phyloP scores from a whole-genome alignment of 2,113 vertebrate species.

The Colinus virginianus region DNA sequence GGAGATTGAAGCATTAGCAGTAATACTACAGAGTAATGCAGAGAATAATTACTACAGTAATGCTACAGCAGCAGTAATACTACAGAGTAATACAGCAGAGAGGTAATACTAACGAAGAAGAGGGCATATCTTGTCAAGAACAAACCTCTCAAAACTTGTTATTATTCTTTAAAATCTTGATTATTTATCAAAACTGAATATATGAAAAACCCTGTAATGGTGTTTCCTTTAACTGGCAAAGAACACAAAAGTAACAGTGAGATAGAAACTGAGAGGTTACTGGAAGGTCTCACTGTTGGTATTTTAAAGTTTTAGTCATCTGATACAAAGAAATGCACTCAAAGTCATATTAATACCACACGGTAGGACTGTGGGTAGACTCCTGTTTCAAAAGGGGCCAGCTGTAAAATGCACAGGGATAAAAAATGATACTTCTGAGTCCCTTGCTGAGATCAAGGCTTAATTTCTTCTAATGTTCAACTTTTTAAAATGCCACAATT shows the following conservation, averaged over 20 bases:
- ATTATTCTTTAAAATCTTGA: neutral
- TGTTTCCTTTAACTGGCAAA: neutral
- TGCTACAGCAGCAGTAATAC: neutral
- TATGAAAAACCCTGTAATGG: neutral
- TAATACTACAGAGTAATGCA: neutral
- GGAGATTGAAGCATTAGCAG: neutral
- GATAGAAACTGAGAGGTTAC: neutral
- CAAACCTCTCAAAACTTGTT: neutral
- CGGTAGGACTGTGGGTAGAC: neutral
- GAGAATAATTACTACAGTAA: too few relatives aligned
- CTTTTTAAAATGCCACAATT: neutral
- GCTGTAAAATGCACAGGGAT: neutral
- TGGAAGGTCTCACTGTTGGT: neutral
- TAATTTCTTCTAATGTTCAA: neutral
- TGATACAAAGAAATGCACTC: neutral
- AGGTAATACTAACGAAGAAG: neutral
- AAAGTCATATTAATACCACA: neutral
- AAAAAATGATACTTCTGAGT: neutral
- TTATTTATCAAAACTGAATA: neutral
- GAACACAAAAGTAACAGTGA: neutral
- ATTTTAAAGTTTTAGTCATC: neutral
- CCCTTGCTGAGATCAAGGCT: neutral
- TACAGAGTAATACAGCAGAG: too few relatives aligned
- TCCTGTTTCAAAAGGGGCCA: neutral
- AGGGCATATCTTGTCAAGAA: neutral